Base-by-base conservation (phyloP, 2,888 invertebrate genomes). In the Plebejus anna region DNA sequence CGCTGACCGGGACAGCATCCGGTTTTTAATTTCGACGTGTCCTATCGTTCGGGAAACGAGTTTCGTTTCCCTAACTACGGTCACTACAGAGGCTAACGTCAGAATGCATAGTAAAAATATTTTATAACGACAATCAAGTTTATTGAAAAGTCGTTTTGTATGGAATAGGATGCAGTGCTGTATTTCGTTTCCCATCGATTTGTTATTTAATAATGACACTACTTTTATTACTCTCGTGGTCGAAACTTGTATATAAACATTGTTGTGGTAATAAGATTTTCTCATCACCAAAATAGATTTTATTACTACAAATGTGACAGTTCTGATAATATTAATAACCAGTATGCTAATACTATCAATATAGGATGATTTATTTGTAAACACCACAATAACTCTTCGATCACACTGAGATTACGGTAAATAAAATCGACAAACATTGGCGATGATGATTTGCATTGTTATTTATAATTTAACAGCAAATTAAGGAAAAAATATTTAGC, bases 1-100 rank as follows among this genome's bases (percentile, higher is more conserved):
- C 89, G 90, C 88, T 86, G 86, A 85, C 84, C 85, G 86, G 86
- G 87, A 88, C 87, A 92, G 93, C 94, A 91, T 92, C 94, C 93
- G 92, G 93, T 93, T 92, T 86, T 87, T 88, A 87, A 89, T 89
- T 89, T 88, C 86, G 82, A 91, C 92, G 89, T 83, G 85, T 81
- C 84, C 85, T 88, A 84, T 88, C 89, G 89, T 90, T 90, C 87
- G 88, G 86, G 82, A 91, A 94, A 93, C 93, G 90, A 90, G 93
- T 94, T 92, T 91, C 85, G 87, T 87, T 86, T 89, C 90, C 88
- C 89, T 86, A 84, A 73, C 32, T 71, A 59, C 22, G 22, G 84
- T 76, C 78, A 80, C 82, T 82, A 86, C 84, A 84, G 84, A 86
- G 84, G 82, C 82, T 84, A 83, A 81, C 81, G 80, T 80, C 82